Evolutionary conservation across 1,140 invertebrate species (phyloP).

Genomic region (Atopsyche davidsoni): DNA sequence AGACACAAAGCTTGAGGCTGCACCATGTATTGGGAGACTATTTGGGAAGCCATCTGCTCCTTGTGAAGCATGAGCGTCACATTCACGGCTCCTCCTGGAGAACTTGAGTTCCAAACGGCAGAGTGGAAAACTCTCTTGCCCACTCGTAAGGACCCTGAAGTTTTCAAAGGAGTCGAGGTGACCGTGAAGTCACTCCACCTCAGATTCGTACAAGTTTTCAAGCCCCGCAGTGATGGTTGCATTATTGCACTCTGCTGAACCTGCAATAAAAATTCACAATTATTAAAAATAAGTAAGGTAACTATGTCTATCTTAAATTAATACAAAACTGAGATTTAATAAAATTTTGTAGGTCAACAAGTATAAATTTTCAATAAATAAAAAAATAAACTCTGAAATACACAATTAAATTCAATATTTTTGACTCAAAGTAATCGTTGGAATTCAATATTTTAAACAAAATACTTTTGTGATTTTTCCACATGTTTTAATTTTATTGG

Average conservation of each 20-base stretch:
- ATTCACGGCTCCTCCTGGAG: slow-evolving; percentile 49
- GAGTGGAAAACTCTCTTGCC: slow-evolving; percentile 66
- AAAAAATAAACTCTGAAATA: too few species aligned
- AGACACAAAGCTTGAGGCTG: slow-evolving; percentile 55
- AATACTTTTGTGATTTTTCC: too few species aligned
- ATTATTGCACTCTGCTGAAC: slow-evolving; percentile 62
- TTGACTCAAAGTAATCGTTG: too few species aligned
- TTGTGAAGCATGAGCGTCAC: slow-evolving; percentile 67
- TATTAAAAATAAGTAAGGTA: slow-evolving; percentile 5
- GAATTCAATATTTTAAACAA: too few species aligned
- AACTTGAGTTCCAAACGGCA: slow-evolving; percentile 57
- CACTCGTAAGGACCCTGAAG: slow-evolving; percentile 50
- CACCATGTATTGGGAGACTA: slow-evolving; percentile 46
- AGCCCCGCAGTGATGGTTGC: slow-evolving; percentile 56
- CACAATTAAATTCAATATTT: too few species aligned
- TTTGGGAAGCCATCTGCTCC: slow-evolving; percentile 54
- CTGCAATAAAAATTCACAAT: slow-evolving; percentile 42
- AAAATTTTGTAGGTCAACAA: not conserved
- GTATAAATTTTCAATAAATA: slow-evolving; percentile 14
- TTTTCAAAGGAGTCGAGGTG: slow-evolving; percentile 39
- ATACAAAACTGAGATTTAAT: slow-evolving; percentile 4
- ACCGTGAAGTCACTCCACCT: slow-evolving; percentile 63
- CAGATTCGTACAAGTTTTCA: slow-evolving; percentile 65
- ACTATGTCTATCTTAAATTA: slow-evolving; percentile 1
- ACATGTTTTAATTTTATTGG: too few species aligned